These are phyloP conservation scores for Hydrotaea diabolus DNA, from an alignment of 2,888 invertebrate genomes.

Conservation along the genomic window DNA sequence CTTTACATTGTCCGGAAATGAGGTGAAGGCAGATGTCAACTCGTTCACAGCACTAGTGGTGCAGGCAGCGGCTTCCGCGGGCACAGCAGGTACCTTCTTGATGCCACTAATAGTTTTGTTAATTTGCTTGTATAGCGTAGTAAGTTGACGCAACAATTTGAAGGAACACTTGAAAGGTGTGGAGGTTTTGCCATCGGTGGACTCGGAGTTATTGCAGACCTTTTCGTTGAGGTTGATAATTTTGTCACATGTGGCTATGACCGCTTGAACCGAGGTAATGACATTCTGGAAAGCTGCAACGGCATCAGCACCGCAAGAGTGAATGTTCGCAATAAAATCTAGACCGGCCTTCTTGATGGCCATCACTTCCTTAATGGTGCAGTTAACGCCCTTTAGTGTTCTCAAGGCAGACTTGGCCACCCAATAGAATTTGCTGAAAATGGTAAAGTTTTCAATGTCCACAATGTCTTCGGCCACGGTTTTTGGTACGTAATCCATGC, in stretches of 20 bases:
- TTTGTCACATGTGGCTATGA: constrained; percentile 68
- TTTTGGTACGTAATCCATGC: background rate
- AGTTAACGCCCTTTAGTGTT: constrained; percentile 73
- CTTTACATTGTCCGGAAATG: constrained; percentile 46
- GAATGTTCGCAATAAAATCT: constrained; percentile 67
- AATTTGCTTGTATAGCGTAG: constrained; percentile 66
- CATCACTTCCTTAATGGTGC: constrained; percentile 71
- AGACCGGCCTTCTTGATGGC: constrained; percentile 69
- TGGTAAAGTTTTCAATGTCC: constrained; percentile 31
- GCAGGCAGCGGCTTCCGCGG: constrained; percentile 54
- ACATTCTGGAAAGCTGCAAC: constrained; percentile 70
- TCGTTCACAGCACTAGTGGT: constrained; percentile 28
- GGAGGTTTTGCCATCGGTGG: constrained; percentile 54
- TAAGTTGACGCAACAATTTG: constrained; percentile 64
- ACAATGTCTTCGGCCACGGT: constrained; percentile 12
- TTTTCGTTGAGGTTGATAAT: constrained; percentile 69
- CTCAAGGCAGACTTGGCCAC: constrained; percentile 66
- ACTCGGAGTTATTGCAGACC: constrained; percentile 67
- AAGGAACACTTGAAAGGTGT: constrained; percentile 64
- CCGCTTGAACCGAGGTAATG: constrained; percentile 68
- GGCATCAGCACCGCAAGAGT: constrained; percentile 69
- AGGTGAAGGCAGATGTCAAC: constrained; percentile 49
- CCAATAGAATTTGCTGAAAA: constrained; percentile 53
- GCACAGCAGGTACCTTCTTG: constrained; percentile 70
- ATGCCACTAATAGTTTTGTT: constrained; percentile 58